Conservation (phyloP, 2,113 vertebrate genomes). For the Chelonoidis abingdonii region DNA sequence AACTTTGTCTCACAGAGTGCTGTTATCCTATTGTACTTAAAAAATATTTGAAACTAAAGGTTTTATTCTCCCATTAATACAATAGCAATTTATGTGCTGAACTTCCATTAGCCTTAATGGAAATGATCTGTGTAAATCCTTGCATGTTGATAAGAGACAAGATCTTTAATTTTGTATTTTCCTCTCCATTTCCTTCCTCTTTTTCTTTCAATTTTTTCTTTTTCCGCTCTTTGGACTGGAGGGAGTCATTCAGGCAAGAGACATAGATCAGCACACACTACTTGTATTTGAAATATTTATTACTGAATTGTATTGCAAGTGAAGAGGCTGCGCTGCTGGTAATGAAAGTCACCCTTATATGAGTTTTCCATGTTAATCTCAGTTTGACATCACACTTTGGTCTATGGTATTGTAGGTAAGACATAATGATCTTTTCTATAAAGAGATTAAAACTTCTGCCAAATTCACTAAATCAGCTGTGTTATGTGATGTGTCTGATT, state of each 20-base stretch:
- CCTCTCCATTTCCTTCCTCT: neutral
- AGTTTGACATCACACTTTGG: conserved; percentile 24
- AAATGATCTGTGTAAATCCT: conserved; percentile 2
- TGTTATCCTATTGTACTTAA: conserved; percentile 30
- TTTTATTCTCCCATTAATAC: conserved; percentile 40
- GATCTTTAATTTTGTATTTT: conserved; percentile 38
- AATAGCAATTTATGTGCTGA: neutral
- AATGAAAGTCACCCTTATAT: conserved; percentile 45
- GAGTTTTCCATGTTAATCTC: conserved; percentile 60
- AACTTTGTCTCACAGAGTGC: neutral
- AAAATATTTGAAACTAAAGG: conserved; percentile 26
- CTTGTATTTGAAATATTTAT: conserved; percentile 15
- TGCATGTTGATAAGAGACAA: neutral
- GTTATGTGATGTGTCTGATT: conserved; percentile 19
- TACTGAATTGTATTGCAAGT: neutral
- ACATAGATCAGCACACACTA: neutral
- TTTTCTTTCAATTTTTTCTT: neutral
- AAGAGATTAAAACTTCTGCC: conserved; percentile 37
- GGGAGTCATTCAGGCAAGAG: conserved; percentile 9
- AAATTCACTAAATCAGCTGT: conserved; percentile 15
- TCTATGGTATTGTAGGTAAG: conserved; percentile 10
- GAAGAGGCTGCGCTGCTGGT: neutral
- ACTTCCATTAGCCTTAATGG: conserved; percentile 25
- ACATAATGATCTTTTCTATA: conserved; percentile 38
- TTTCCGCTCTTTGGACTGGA: neutral